Conservation (phyloP, 1,140 invertebrate species). For the Dendrolimus kikuchii region DNA sequence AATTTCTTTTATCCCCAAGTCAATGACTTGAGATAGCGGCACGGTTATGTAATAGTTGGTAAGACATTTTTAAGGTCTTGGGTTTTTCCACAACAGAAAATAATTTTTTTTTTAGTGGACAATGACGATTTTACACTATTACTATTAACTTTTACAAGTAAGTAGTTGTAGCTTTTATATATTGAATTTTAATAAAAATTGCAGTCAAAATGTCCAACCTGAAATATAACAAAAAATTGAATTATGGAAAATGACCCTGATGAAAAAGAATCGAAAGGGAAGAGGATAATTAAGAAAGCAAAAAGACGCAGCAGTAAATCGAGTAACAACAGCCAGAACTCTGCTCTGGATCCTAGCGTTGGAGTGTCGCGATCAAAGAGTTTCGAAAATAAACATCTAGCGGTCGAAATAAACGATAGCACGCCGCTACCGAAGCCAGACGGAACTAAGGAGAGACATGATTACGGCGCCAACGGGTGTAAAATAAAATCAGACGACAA, state of each 20-base stretch:
- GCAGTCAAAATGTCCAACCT: constrained; percentile 45
- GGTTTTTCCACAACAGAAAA: no score
- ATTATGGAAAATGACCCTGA: constrained; percentile 70
- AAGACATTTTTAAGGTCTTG: constrained; percentile 3
- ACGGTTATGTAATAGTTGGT: constrained; percentile 21
- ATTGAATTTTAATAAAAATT: constrained; percentile 7
- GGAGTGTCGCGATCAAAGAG: constrained; percentile 44
- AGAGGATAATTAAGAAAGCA: constrained; percentile 55
- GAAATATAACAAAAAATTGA: constrained; percentile 28
- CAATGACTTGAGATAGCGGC: constrained; percentile 24
- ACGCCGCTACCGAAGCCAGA: constrained; percentile 40
- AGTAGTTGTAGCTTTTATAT: no score
- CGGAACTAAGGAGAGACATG: constrained; percentile 31
- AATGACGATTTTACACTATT: no score
- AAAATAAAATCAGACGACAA: constrained; percentile 30
- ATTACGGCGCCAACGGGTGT: constrained; percentile 14
- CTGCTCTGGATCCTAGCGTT: constrained; percentile 25
- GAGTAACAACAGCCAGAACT: constrained; percentile 45
- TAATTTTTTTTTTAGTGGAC: no score
- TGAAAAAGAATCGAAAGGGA: constrained; percentile 63
- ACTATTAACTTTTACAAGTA: no score
- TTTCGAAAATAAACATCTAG: constrained; percentile 42
- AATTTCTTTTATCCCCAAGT: constrained; percentile 17
- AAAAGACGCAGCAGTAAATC: constrained; percentile 51
- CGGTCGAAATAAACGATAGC: constrained; percentile 42